Conservation (phyloP, 2,797 vertebrate species). For the Loriculus beryllinus region DNA sequence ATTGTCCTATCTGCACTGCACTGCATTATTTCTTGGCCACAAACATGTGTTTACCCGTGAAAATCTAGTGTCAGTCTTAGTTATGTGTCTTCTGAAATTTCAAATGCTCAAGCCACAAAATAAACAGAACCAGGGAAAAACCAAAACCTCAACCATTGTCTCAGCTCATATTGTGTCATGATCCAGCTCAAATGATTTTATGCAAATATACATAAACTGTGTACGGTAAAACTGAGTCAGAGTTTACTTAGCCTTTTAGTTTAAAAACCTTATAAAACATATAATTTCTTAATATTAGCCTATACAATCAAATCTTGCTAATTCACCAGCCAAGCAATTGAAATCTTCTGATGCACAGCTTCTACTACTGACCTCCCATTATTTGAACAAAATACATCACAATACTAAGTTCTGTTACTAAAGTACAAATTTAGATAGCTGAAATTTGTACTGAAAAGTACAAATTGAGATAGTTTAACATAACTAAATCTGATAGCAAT, state of each 20-base stretch:
- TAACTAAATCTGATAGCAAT: not conserved
- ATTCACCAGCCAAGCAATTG: not conserved
- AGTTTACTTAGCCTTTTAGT: slow-evolving; percentile 10
- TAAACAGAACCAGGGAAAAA: slow-evolving; percentile 57
- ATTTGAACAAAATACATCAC: not conserved
- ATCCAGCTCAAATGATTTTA: slow-evolving; percentile 42
- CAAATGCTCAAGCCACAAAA: slow-evolving; percentile 53
- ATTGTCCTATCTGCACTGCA: not conserved
- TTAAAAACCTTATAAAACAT: not conserved
- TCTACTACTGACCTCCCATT: not conserved
- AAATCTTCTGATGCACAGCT: not conserved
- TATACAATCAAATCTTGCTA: not conserved
- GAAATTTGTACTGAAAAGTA: not conserved
- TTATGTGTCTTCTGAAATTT: slow-evolving; percentile 59
- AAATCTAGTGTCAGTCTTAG: slow-evolving; percentile 48
- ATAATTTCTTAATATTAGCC: not conserved
- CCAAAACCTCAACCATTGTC: slow-evolving; percentile 58
- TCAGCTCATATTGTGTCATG: slow-evolving; percentile 21
- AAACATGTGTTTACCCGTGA: slow-evolving; percentile 50
- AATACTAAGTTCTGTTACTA: not conserved
- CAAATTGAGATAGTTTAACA: not conserved
- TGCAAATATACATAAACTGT: slow-evolving; percentile 50
- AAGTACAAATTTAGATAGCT: not conserved
- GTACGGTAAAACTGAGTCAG: slow-evolving; percentile 57
- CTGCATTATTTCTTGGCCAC: slow-evolving; percentile 47